phyloP scores from a whole-genome alignment of 2,888 invertebrate species.

The Petrolisthes cinctipes region DNA sequence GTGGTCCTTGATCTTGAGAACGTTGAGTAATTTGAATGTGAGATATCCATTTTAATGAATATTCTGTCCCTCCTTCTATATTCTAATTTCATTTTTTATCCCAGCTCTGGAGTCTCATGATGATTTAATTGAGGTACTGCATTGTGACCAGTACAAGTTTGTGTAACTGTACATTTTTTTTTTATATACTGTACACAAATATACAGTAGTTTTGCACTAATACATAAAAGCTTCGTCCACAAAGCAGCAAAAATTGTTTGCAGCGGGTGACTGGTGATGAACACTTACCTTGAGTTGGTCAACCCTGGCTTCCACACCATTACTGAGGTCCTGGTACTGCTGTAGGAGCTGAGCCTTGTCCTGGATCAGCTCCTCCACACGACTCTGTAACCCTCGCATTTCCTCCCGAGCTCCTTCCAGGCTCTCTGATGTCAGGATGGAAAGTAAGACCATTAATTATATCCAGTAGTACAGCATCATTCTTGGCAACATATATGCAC shows the following conservation, averaged over 20 bases:
- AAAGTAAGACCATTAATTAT: not conserved
- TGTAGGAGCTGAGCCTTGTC: conserved; percentile 40
- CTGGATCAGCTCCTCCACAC: conserved; percentile 36
- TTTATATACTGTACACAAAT: no score
- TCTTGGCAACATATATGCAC: not conserved
- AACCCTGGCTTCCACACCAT: conserved; percentile 52
- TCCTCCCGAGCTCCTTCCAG: conserved; percentile 24
- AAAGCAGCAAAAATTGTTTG: no score
- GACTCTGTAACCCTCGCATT: conserved; percentile 22
- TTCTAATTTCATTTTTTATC: no score
- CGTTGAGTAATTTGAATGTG: no score
- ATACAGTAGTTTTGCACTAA: not conserved
- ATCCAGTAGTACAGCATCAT: not conserved
- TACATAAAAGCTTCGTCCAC: no score
- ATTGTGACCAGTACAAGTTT: no score
- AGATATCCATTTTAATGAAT: no score
- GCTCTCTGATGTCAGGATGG: conserved; percentile 23
- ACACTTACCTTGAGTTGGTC: conserved; percentile 52
- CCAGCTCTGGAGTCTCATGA: no score
- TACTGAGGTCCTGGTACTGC: conserved; percentile 48
- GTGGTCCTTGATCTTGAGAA: no score
- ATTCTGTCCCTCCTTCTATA: no score
- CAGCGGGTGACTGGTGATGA: not conserved
- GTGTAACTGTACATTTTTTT: no score
- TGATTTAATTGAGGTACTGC: no score